Evolutionary conservation across 1,140 invertebrate genomes (phyloP).

Genomic region (Drosophila nikananu): DNA sequence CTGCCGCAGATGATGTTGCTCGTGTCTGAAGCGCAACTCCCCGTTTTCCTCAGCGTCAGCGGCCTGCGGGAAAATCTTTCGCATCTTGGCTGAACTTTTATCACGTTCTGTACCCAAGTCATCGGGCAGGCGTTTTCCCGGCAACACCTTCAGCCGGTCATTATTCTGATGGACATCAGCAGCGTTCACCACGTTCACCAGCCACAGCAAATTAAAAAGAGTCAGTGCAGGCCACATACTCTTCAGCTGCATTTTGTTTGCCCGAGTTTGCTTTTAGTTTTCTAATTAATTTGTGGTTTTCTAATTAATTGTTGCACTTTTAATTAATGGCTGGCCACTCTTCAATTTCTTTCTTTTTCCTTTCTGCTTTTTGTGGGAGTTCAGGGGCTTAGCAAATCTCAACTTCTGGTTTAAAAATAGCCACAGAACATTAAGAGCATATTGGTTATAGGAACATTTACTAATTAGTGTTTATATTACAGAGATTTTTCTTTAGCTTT

Average conservation of each 20-base stretch:
- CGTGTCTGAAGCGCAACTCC: conserved; percentile 36
- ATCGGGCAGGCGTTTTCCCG: conserved; percentile 35
- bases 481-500: too few relatives aligned
- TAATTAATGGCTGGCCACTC: conserved; percentile 9
- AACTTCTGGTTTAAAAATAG: background rate
- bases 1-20: conserved; percentile 57
- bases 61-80: conserved; percentile 33
- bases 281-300: conserved; percentile 20
- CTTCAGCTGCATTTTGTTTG: conserved; percentile 34
- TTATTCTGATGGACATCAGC: conserved; percentile 63
- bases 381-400: background rate
- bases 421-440: too few relatives aligned
- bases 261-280: conserved; percentile 6
- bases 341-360: background rate
- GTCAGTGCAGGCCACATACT: conserved; percentile 20
- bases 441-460: background rate
- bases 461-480: background rate
- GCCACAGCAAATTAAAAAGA: conserved; percentile 18
- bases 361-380: background rate
- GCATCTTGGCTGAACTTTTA: conserved; percentile 50
- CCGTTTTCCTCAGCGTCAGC: conserved; percentile 2
- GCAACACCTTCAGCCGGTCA: conserved; percentile 41
- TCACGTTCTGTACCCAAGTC: conserved; percentile 52
- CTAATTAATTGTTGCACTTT: conserved; percentile 20
- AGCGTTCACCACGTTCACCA: conserved; percentile 30